phyloP scores from a whole-genome alignment of 1,140 invertebrate species.

The Hydropsyche tenuis region DNA sequence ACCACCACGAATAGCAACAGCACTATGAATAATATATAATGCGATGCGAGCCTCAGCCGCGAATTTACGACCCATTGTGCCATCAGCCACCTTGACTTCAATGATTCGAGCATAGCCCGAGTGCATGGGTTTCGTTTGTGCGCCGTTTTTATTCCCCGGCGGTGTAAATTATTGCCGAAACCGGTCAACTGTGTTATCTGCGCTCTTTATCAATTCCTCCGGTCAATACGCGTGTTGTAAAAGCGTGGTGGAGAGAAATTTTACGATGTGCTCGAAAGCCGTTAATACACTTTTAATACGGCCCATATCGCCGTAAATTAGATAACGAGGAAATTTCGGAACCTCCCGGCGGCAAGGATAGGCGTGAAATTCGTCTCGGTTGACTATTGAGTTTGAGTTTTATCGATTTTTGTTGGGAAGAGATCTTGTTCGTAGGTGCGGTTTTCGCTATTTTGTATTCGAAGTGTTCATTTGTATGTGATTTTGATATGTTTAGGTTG shows the following conservation, averaged over 20 bases:
- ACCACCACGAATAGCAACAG: background rate
- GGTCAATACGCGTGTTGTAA: background rate
- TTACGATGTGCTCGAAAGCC: background rate
- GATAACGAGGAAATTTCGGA: no score
- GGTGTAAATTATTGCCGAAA: background rate
- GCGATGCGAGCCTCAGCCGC: no score
- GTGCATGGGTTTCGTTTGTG: background rate
- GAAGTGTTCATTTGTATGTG: no score
- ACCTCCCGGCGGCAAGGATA: no score
- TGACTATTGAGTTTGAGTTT: no score
- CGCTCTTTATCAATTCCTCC: background rate
- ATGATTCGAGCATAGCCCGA: background rate
- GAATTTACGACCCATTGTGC: slow-evolving; percentile 21
- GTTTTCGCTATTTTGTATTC: no score
- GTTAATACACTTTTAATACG: slow-evolving; percentile 5
- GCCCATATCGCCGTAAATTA: no score
- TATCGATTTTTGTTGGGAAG: no score
- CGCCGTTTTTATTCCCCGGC: no score
- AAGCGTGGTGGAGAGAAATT: slow-evolving; percentile 1
- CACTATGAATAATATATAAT: background rate
- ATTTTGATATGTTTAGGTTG: no score
- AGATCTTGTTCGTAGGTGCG: no score
- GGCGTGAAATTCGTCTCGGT: no score
- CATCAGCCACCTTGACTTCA: slow-evolving; percentile 13
- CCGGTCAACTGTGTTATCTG: slow-evolving; percentile 13